These are phyloP conservation scores for Macrocentrus cingulum DNA, from an alignment of 1,140 invertebrate genomes.

Conservation along the genomic window DNA sequence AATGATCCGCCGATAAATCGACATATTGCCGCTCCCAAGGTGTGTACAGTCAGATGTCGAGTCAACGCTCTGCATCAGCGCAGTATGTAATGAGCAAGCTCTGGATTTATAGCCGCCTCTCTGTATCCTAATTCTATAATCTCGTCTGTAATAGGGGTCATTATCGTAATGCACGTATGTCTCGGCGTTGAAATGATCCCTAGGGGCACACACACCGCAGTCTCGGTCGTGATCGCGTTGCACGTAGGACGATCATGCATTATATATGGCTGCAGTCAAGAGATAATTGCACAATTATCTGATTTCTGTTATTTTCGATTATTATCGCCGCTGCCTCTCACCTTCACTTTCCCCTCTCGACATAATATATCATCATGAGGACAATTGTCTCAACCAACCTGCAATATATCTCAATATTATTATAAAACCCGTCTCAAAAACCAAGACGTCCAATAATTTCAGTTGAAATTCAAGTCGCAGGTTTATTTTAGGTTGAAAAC, in stretches of 20 bases:
- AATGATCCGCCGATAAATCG: no score
- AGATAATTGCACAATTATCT: conserved; percentile 51
- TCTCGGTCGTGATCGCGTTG: not conserved
- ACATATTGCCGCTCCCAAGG: no score
- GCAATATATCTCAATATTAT: no score
- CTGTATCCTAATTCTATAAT: conserved; percentile 54
- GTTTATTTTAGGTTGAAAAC: no score
- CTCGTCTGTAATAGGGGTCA: conserved; percentile 48
- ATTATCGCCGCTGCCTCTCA: conserved; percentile 40
- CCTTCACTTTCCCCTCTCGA: conserved; percentile 4
- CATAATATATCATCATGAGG: no score
- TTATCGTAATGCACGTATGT: conserved; percentile 51
- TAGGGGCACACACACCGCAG: conserved; percentile 40
- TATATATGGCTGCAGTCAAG: conserved; percentile 23
- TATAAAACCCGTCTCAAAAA: no score
- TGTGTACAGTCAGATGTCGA: not conserved
- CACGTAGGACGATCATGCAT: not conserved
- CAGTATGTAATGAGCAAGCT: no score
- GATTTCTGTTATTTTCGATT: conserved; percentile 57
- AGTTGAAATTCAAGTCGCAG: no score
- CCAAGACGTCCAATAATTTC: no score
- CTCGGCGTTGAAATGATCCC: conserved; percentile 44
- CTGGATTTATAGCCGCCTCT: not conserved
- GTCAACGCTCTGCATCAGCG: not conserved
- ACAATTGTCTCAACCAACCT: no score